Percentiles rank a stretch among this genome's conserved stretches.
phyloP scores from a whole-genome alignment of 2,113 vertebrate genomes.

The Uria lomvia region DNA sequence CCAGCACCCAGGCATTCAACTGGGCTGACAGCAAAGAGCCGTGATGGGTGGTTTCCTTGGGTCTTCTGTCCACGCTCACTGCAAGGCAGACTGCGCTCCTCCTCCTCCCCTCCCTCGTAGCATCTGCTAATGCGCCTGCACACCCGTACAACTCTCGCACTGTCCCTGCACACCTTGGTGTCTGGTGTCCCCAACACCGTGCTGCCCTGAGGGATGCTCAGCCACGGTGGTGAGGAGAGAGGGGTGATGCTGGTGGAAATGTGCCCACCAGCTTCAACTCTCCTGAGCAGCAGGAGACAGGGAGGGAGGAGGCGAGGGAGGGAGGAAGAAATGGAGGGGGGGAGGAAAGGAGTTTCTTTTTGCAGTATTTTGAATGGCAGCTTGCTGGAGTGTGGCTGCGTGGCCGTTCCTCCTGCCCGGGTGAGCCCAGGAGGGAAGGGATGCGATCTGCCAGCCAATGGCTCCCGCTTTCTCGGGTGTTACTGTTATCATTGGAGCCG shows the following conservation, averaged over 20 bases:
- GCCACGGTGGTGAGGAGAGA: not conserved
- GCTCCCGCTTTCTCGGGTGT: not conserved
- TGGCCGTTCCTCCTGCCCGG: not conserved
- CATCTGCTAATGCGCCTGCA: not conserved
- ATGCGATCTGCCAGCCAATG: not conserved
- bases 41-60: not conserved
- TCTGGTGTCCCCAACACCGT: rapidly evolving
- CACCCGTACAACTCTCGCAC: not conserved
- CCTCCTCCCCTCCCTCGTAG: not conserved
- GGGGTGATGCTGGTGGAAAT: not conserved
- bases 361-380: not conserved
- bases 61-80: not conserved
- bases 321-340: not conserved
- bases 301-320: not conserved
- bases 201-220: not conserved
- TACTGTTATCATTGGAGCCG: not conserved
- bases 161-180: not conserved
- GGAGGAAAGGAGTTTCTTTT: not conserved
- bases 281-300: not conserved
- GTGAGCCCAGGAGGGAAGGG: not conserved
- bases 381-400: not conserved
- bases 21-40: not conserved
- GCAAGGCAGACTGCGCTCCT: not conserved
- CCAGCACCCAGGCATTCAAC: not conserved
- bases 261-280: not conserved